Base-by-base conservation (phyloP, 2,113 vertebrate species). In the Lethenteron camtschaticum region DNA sequence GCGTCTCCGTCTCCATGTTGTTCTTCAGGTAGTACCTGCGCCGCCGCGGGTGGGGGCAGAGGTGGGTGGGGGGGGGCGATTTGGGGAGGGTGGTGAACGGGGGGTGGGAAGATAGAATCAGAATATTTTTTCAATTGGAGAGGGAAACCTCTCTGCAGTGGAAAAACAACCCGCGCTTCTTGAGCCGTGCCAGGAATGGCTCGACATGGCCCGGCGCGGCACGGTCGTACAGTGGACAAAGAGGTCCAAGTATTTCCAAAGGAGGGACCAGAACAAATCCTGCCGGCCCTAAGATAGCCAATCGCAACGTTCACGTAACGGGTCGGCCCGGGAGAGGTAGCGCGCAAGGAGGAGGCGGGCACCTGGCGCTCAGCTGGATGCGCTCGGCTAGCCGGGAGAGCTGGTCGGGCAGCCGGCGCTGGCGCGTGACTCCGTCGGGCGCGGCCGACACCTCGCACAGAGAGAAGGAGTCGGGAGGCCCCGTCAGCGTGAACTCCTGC, bases 1-100 rank as follows among this genome's bases (percentile, higher is more conserved):
- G 78, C 0, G 92, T 96, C 82, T 96, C 90, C 0, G 92, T 96
- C 77, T 96, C 91, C 94, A 99, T 96, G 79, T 96, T 96, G 79
- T 89, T 96, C 80, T 99, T 99, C 71, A 99, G 80, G 75, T 99
- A 99, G 77, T 99, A 99, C 74, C 94, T 99, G 70, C 2, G 73
- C 24, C 20, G 60, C 60, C n/a, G 24, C n/a, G 24, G 63, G 63
- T 66, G 63, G 24, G 24, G 63, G 9, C 66, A 57, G 12, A 11
- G 56, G 56, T 10, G 4, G 57, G 69, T 77, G 16, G 16, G 94
- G 91, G 92, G 90, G 92, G 90, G 13, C 90, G 96, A 60, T 95
- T 84, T 56, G 96, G 92, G 78, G 96, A 96, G 75, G 96, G 91
- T 0, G 94, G 90, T 56, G 96, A 85, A 74, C 95, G 96, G 68